These are phyloP conservation scores for Metridium senile DNA, from an alignment of 92 coral and sea anemone genomes.

Conservation along the genomic window DNA sequence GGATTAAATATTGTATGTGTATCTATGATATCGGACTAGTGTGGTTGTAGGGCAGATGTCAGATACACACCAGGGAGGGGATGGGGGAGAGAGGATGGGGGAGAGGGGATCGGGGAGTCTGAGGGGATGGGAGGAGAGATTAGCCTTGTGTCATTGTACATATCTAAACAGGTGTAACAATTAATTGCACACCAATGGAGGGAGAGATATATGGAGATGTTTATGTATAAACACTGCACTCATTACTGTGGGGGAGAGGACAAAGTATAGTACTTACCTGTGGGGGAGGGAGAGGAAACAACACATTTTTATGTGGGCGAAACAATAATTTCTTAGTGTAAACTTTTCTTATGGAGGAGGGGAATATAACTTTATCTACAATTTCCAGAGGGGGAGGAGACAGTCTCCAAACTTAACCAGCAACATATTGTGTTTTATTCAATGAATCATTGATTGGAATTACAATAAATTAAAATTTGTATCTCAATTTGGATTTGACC, in stretches of 20 bases:
- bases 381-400: too few relatives aligned
- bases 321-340: neutral
- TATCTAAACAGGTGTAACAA: too few relatives aligned
- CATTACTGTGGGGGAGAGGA: neutral
- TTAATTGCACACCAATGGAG: too few relatives aligned
- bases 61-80: neutral
- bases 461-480: slow-evolving; percentile 12
- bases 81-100: neutral
- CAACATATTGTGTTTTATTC: neutral
- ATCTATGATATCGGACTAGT: too few relatives aligned
- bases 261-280: neutral
- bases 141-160: too few relatives aligned
- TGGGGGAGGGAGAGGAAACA: neutral
- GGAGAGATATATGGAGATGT: too few relatives aligned
- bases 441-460: slow-evolving; percentile 8
- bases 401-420: neutral
- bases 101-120: too few relatives aligned
- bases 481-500: neutral
- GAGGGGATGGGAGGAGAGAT: too few relatives aligned
- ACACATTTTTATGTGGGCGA: neutral
- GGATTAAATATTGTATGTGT: neutral
- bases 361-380: too few relatives aligned
- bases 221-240: too few relatives aligned
- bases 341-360: neutral
- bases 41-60: neutral